Conservation (phyloP, 2,888 invertebrate genomes). For the Orthonevra nobilis region DNA sequence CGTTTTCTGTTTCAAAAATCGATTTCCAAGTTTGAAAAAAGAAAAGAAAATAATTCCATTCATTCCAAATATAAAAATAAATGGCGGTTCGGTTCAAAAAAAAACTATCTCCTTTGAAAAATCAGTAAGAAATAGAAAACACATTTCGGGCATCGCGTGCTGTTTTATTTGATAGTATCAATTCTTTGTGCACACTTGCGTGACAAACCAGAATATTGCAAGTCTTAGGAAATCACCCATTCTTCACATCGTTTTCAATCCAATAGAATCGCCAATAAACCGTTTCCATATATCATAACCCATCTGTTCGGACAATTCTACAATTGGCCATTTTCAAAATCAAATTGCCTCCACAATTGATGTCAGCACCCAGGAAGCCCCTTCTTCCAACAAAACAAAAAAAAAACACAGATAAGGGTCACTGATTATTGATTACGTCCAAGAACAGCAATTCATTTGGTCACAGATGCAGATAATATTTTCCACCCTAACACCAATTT, state of each 20-base stretch:
- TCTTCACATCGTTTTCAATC: neutral
- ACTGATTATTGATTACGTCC: slow-evolving; percentile 56
- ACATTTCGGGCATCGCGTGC: too few species aligned
- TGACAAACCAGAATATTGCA: too few species aligned
- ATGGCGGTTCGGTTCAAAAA: too few species aligned
- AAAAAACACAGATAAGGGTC: slow-evolving; percentile 50
- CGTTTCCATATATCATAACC: slow-evolving; percentile 49
- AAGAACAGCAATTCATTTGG: slow-evolving; percentile 60
- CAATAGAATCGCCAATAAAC: slow-evolving; percentile 46
- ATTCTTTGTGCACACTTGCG: too few species aligned
- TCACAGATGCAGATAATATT: slow-evolving; percentile 68
- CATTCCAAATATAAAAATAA: too few species aligned
- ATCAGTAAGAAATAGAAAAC: too few species aligned
- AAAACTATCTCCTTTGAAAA: too few species aligned
- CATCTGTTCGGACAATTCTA: slow-evolving; percentile 59
- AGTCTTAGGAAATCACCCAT: too few species aligned
- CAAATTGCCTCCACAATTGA: slow-evolving; percentile 59
- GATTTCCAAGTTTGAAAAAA: too few species aligned
- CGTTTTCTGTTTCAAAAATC: too few species aligned
- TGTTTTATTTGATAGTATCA: too few species aligned
- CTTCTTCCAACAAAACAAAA: slow-evolving; percentile 17
- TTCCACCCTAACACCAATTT: slow-evolving; percentile 40
- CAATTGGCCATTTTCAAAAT: slow-evolving; percentile 57
- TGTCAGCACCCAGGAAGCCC: slow-evolving; percentile 22
- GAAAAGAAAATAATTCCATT: too few species aligned